Percentiles rank a stretch among this genome's conserved stretches.
Conservation (phyloP, 1,140 invertebrate genomes). For the Saccostrea echinata region DNA sequence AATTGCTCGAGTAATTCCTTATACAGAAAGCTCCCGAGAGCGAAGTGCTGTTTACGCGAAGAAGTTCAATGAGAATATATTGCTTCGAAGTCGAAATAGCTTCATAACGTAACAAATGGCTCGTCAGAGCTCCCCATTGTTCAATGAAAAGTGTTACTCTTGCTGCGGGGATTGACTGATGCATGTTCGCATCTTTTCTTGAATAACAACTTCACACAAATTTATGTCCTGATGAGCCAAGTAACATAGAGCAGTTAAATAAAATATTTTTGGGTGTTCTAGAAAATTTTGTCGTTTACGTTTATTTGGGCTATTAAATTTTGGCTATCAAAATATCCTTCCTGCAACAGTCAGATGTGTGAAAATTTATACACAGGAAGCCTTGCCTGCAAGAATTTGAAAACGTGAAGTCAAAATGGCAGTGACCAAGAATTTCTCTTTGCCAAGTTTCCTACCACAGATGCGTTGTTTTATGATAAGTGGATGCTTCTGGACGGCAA, state of each 20-base stretch:
- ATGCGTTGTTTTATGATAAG: conserved; percentile 39
- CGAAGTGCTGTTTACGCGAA: conserved; percentile 6
- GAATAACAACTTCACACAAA: background rate
- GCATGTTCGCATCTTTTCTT: background rate
- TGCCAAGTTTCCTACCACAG: conserved; percentile 26
- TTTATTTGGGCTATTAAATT: conserved; percentile 7
- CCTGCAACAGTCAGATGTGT: background rate
- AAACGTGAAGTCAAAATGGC: conserved; percentile 34
- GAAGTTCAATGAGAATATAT: conserved; percentile 21
- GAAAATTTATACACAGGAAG: background rate
- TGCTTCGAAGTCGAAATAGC: background rate
- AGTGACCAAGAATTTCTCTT: conserved; percentile 28
- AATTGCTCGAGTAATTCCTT: conserved; percentile 32
- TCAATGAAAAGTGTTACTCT: conserved; percentile 11
- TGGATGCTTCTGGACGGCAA: conserved; percentile 39
- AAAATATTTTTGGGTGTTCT: background rate
- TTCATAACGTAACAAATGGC: conserved; percentile 12
- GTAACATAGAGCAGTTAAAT: background rate
- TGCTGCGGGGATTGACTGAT: background rate
- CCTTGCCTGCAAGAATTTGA: conserved; percentile 5
- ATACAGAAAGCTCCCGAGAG: conserved; percentile 27
- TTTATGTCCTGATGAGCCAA: conserved; percentile 13
- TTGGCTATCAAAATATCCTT: background rate
- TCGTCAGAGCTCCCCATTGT: background rate
- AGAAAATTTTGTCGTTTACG: background rate